These are phyloP conservation scores for Vulpes ferrilata DNA, from an alignment of 2,113 vertebrate genomes.

Conservation along the genomic window DNA sequence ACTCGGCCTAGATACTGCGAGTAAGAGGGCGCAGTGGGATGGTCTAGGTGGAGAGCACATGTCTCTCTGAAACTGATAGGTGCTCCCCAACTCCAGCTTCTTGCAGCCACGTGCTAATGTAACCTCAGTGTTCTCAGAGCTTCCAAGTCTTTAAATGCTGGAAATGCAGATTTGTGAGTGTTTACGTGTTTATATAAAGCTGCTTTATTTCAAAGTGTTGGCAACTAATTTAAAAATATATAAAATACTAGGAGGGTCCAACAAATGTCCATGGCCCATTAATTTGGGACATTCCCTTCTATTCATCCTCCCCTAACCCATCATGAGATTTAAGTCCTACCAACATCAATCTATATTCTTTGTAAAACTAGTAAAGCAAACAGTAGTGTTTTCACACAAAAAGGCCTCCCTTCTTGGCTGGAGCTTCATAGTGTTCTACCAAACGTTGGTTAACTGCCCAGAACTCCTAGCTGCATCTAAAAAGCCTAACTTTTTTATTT, in stretches of 20 bases:
- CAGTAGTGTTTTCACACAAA: constrained; percentile 23
- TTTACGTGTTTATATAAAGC: too few species aligned
- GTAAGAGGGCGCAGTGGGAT: background rate
- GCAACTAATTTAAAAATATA: background rate
- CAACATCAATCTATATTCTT: constrained; percentile 2
- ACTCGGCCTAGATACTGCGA: background rate
- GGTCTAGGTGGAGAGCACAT: background rate
- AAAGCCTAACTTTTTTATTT: background rate
- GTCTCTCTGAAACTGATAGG: background rate
- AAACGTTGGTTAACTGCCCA: background rate
- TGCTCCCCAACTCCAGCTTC: background rate
- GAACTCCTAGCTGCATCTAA: background rate
- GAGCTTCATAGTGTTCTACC: background rate
- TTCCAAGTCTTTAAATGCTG: background rate
- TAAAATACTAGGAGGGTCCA: background rate
- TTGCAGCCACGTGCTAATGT: background rate
- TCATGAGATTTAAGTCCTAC: background rate
- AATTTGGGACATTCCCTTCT: background rate
- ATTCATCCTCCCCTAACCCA: background rate
- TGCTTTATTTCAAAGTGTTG: constrained; percentile 35
- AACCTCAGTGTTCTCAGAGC: background rate
- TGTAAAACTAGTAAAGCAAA: constrained; percentile 26
- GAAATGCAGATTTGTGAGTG: background rate
- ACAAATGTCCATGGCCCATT: background rate
- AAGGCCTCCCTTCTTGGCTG: background rate